phyloP scores from a whole-genome alignment of 2,888 invertebrate species.

The Pemphredon lugubris region DNA sequence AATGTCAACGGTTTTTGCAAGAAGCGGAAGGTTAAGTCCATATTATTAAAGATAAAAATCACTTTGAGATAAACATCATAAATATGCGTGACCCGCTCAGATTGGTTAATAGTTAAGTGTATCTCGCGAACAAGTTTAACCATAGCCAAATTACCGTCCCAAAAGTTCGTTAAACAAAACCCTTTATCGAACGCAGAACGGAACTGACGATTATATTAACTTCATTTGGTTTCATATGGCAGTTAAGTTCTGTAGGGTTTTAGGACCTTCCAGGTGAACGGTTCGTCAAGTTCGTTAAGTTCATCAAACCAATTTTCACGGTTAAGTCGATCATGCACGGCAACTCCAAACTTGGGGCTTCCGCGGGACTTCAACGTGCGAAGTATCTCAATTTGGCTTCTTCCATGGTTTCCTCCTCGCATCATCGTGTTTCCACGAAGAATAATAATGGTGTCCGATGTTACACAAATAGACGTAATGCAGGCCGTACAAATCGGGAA shows the following conservation, averaged over 20 bases:
- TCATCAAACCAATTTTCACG: background rate
- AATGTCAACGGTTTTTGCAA: too few species aligned
- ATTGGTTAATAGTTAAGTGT: too few species aligned
- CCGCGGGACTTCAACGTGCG: slow-evolving; percentile 9
- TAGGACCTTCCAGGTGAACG: background rate
- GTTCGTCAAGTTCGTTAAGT: slow-evolving; percentile 5
- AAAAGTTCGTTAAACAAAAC: background rate
- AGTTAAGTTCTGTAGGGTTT: slow-evolving; percentile 1
- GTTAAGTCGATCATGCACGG: background rate
- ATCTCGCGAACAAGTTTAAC: too few species aligned
- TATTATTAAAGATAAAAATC: too few species aligned
- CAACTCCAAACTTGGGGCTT: background rate
- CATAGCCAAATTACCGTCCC: too few species aligned
- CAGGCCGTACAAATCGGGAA: too few species aligned
- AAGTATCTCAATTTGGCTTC: slow-evolving; percentile 17
- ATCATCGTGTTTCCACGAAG: background rate
- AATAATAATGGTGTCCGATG: too few species aligned
- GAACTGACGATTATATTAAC: background rate
- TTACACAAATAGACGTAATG: too few species aligned
- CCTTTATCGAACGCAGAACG: background rate
- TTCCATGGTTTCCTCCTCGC: background rate
- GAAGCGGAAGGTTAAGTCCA: too few species aligned
- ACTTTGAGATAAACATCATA: too few species aligned
- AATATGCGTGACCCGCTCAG: too few species aligned
- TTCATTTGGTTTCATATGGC: background rate